Base-by-base conservation (phyloP, 2,113 vertebrate genomes). In the Pipra filicauda region DNA sequence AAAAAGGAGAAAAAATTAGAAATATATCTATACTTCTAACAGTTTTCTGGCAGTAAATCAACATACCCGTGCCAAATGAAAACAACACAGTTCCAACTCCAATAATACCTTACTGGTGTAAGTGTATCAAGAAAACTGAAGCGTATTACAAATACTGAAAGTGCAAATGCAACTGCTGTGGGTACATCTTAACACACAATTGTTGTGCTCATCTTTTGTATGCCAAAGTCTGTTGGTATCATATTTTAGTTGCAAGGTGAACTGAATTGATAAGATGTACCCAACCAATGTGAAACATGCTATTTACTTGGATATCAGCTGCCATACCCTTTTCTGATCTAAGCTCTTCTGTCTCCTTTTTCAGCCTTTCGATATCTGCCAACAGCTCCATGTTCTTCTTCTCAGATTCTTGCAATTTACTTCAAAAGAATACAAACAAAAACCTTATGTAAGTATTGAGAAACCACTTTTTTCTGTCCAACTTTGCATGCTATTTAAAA, bases 361-460 rank as follows among this genome's bases (percentile, higher is more conserved):
- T 99, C 97, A 99, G 98, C 62, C 98, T 98, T 88, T 99, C 99
- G 3, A 99, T 98, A 97, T 99, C 99, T 91, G 98, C 83, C 83
- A 99, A 94, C 35, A 99, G 98, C 26, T 99, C 99, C 97, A 98
- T 97, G 97, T 99, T 99, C 98, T 98, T 99, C 96, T 97, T 98
- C 94, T 99, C 99, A 41, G 99, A 97, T 73, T 99, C 99, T 97
- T 99, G 99, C 82, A 99, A 97, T 98, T 99, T 99, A 97, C 99
- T 99, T 98, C 70, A 97, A 97, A 95, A 95, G 84, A 96, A 88
- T 44, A 96, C n/a, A 90, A 88, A 95, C n/a, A 89, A 91, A 95
- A 85, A 77, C 4, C 1, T 0, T 23, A 48, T 33, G 37, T 95
- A 88, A 95, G 70, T 91, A 94, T 4, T 71, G 41, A 94, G 17